Percentiles rank a stretch among this genome's conserved stretches.
Conservation (phyloP, 2,113 vertebrate genomes). For the Pseudolaguvia tuberculata region DNA sequence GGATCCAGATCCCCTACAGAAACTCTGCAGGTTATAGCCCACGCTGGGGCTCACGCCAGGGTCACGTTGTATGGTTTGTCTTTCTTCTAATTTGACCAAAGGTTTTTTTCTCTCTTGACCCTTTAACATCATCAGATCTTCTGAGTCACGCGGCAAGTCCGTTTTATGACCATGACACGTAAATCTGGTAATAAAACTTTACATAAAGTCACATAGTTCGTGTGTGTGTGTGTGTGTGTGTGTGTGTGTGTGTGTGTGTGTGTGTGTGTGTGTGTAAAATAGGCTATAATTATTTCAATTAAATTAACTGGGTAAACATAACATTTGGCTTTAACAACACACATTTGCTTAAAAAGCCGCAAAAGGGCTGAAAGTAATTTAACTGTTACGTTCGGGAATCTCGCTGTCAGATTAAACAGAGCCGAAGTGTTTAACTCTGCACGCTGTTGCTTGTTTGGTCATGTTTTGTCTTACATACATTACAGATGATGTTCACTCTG, state of each 20-base stretch:
- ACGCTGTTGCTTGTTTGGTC: slow-evolving; percentile 42
- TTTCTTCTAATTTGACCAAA: slow-evolving; percentile 31
- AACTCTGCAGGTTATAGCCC: slow-evolving; percentile 6
- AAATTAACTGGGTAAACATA: slow-evolving; percentile 6
- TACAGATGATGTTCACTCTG: not conserved
- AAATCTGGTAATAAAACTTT: not conserved
- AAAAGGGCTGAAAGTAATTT: slow-evolving; percentile 24
- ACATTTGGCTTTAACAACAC: slow-evolving; percentile 21
- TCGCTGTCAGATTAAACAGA: slow-evolving; percentile 4
- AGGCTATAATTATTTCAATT: slow-evolving; percentile 4
- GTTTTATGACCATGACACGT: slow-evolving; percentile 24
- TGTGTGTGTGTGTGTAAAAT: not conserved
- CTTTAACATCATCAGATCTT: slow-evolving; percentile 31
- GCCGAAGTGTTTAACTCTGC: slow-evolving; percentile 15
- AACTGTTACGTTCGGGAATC: slow-evolving; percentile 27
- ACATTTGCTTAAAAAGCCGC: slow-evolving; percentile 24
- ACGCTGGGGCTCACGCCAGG: slow-evolving; percentile 38
- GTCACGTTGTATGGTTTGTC: slow-evolving; percentile 44
- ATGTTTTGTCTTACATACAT: not conserved
- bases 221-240: not conserved
- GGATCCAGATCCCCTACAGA: slow-evolving; percentile 34
- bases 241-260: not conserved
- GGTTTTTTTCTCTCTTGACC: slow-evolving; percentile 33
- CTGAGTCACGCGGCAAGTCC: slow-evolving; percentile 6
- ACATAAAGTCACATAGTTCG: slow-evolving; percentile 8